Evolutionary conservation across 2,888 invertebrate species (phyloP), one percentile per base, ranked within the genome.

Genomic region (Omphaloscelis lunosa): DNA sequence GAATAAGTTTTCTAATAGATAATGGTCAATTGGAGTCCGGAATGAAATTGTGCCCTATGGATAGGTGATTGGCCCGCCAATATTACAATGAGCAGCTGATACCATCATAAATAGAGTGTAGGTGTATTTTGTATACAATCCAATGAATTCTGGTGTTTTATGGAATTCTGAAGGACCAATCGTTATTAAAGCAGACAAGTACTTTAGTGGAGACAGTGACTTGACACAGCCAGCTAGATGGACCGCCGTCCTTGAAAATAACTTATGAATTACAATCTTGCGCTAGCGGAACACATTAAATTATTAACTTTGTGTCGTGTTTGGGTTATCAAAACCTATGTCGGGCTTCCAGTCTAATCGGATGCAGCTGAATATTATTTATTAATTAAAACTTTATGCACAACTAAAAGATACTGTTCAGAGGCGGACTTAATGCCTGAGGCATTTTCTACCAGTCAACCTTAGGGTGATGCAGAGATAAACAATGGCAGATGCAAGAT

Each of bases 41-140:
- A 67, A 78, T 68, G 9, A 7, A 48, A 41, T 23, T 17, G 12
- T 27, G 20, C 12, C 56, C 23, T 39, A 29, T 29, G 12, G 23
- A 58, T 41, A 39, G 34, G 1, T 63, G 53, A 27, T 56, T 34
- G 58, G 20, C 15, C 27, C 0, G 7, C 17, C 45, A 5, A 39
- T 58, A 51, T 12, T 20, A 45, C 11, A 41, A 41, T 41, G 34
- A 34, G 34, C 34, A 34, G 34, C 8, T 29, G 58, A 76, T 68
- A 68, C 23, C 29, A 59, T 78, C 68, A n/a, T 58, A 5, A 17
- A 3, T 48, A 39, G 4, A 77, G 7, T 48, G 27, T 66, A 39
- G 27, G 45, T 58, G 41, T 67, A 39, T 51, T 72, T 51, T 23
- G 34, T 39, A 39, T 12, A 56, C 34, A 63, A 11, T 27, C 9